Evolutionary conservation across 1,140 invertebrate genomes (phyloP).

Genomic region (Melanaphis sacchari): DNA sequence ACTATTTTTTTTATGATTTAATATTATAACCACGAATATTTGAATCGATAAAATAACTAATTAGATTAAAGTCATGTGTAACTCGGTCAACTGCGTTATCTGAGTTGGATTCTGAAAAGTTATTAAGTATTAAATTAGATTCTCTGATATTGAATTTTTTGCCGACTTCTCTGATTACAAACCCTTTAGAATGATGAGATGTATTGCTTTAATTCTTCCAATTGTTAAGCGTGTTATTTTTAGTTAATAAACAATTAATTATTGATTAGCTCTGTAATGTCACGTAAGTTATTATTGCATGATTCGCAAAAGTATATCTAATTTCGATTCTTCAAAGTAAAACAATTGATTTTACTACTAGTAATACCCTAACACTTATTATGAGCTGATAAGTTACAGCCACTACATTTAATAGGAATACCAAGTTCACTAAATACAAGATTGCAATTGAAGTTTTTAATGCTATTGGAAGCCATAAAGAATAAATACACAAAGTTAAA

Average conservation of each 20-base stretch:
- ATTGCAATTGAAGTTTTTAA: neutral
- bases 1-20: neutral
- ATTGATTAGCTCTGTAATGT: neutral
- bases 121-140: neutral
- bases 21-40: neutral
- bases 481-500: neutral
- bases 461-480: neutral
- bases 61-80: neutral
- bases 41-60: neutral
- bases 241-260: neutral
- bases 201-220: neutral
- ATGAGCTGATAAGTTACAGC: neutral
- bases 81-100: neutral
- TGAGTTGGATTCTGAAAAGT: conserved; percentile 4
- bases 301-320: conserved; percentile 20
- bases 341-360: neutral
- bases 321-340: neutral
- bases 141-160: neutral
- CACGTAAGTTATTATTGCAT: neutral
- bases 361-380: neutral
- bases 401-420: conserved; percentile 7
- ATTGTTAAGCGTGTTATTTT: neutral
- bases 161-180: neutral
- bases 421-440: neutral
- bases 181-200: neutral